Evolutionary conservation across 1,140 invertebrate genomes (phyloP).

Genomic region (Streblospio benedicti): DNA sequence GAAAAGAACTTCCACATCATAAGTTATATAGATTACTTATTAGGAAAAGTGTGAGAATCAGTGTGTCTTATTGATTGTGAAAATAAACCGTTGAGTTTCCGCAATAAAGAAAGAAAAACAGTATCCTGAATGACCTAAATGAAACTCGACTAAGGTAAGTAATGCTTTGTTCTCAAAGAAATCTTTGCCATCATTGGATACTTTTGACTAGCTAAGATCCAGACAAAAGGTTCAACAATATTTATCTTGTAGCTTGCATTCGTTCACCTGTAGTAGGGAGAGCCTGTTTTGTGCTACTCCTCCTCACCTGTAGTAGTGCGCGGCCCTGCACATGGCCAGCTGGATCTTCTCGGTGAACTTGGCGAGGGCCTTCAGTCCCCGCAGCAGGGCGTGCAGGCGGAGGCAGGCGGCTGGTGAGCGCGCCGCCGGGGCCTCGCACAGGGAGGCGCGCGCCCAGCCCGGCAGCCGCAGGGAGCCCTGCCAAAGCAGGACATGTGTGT

Average conservation of each 20-base stretch:
- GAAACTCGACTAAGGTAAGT: no score
- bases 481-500: no score
- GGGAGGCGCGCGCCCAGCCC: conserved; percentile 28
- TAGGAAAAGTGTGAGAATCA: no score
- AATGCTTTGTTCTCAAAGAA: not conserved
- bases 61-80: no score
- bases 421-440: conserved; percentile 22
- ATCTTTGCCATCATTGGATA: not conserved
- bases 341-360: conserved; percentile 39
- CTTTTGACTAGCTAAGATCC: not conserved
- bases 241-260: not conserved
- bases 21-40: no score
- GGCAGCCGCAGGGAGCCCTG: no score
- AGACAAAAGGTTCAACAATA: not conserved
- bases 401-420: conserved; percentile 29
- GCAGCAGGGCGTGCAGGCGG: conserved; percentile 30
- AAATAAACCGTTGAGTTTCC: no score
- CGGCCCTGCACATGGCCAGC: conserved; percentile 30
- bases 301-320: conserved; percentile 26
- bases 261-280: not conserved
- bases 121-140: no score
- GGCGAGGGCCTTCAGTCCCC: conserved; percentile 32
- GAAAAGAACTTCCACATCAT: no score
- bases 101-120: no score
- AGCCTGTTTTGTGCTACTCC: not conserved